These are phyloP conservation scores for Gallinago stenura DNA, from an alignment of 2,797 vertebrate species.

Conservation along the genomic window DNA sequence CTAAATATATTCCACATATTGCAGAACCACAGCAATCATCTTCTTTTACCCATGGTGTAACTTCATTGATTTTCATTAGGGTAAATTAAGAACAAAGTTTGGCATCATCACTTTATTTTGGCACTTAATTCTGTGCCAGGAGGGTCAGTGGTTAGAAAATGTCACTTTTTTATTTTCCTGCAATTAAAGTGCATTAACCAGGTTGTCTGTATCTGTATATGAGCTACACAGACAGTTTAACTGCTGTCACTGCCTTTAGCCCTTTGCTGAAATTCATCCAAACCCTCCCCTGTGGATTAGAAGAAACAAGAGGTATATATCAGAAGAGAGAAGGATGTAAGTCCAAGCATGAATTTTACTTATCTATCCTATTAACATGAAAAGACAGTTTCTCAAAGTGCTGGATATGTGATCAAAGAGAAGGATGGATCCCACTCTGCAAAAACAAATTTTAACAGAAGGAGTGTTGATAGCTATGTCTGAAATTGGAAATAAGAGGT, in stretches of 20 bases:
- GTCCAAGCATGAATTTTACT: conserved; percentile 45
- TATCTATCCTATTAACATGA: conserved; percentile 54
- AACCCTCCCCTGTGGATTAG: not conserved
- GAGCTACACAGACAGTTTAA: not conserved
- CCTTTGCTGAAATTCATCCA: conserved; percentile 31
- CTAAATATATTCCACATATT: not conserved
- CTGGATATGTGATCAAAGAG: conserved; percentile 48
- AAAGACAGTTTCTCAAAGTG: conserved; percentile 52
- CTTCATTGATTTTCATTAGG: not conserved
- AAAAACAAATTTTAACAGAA: conserved; percentile 59
- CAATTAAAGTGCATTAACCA: not conserved
- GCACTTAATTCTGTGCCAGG: not conserved
- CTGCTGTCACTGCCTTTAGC: not conserved
- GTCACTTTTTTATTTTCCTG: not conserved
- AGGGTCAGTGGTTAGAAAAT: not conserved
- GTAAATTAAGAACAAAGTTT: not conserved
- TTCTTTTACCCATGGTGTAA: not conserved
- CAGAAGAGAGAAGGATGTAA: conserved; percentile 1
- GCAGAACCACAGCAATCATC: not conserved
- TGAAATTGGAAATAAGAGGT: conserved; percentile 71
- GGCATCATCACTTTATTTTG: not conserved
- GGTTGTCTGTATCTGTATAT: not conserved
- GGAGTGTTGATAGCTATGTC: conserved; percentile 74
- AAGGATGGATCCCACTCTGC: conserved; percentile 18
- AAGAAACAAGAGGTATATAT: conserved; percentile 27